Base-by-base conservation (phyloP, 2,113 vertebrate genomes). In the Litocranius walleri region DNA sequence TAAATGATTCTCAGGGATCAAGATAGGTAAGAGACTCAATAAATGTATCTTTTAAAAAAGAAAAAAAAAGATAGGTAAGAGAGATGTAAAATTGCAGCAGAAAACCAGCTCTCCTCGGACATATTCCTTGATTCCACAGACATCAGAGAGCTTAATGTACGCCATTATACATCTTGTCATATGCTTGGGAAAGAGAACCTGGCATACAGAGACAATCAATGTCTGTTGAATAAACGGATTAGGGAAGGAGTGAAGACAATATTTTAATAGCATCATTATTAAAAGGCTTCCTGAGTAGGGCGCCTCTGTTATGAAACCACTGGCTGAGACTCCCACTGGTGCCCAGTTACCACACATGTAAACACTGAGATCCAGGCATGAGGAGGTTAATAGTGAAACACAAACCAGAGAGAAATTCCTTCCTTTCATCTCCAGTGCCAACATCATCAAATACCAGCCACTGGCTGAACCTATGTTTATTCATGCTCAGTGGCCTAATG, bases 361-460 rank as follows among this genome's bases (percentile, higher is more conserved):
- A 21, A 30, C 29, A n/a, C 0, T 52, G 64, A 80, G 48, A 92
- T 87, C n/a, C 80, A 45, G 14, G 30, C 81, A 2, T 4, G n/a
- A 97, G 87, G 29, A 91, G 96, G n/a, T 98, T 97, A 98, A 97
- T 64, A 92, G 21, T 59, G 54, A 97, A 97, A 93, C 88, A 95
- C 59, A 61, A 98, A 36, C 96, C 88, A 96, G 54, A 93, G 90
- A 91, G 50, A 97, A 96, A 95, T 96, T 85, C 36, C 45, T 96
- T 17, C 61, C 84, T 85, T 97, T 96, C 88, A 8, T 78, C 50
- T 94, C 82, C 10, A 3, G 17, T 89, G 95, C 95, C 94, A 97
- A 40, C 84, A 87, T 92, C 95, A 92, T 95, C 77, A 82, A 71
- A 94, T 91, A 91, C 92, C 64, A 71, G 90, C 52, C 81, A 95